These are phyloP conservation scores for Halictus quadricinctus DNA, from an alignment of 2,888 invertebrate species.

Conservation along the genomic window DNA sequence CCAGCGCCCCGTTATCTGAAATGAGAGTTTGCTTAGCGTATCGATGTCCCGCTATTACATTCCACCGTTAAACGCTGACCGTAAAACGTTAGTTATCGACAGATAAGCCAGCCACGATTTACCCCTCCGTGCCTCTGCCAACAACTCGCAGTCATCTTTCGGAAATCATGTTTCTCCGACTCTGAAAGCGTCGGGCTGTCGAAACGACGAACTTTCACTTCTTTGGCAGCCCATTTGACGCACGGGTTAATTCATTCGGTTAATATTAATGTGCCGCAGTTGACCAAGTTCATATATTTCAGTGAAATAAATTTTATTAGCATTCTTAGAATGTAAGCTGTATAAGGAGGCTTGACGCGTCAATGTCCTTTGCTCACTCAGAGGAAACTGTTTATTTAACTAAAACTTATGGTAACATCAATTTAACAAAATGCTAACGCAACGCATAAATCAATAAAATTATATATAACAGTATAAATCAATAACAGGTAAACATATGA, in stretches of 20 bases:
- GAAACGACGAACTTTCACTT: not conserved
- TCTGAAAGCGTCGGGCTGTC: not conserved
- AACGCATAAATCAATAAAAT: no score
- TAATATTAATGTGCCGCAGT: no score
- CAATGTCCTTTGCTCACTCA: no score
- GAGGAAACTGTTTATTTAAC: no score
- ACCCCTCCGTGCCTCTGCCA: not conserved
- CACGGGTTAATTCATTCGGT: no score
- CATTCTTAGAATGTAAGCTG: no score
- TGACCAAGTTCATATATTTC: not conserved
- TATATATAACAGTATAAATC: no score
- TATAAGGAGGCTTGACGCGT: no score
- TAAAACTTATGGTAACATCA: no score
- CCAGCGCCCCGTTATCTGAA: conserved; percentile 76
- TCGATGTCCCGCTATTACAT: conserved; percentile 59
- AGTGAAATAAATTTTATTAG: not conserved
- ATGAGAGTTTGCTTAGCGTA: conserved; percentile 74
- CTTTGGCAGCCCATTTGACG: not conserved
- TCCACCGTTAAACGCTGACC: conserved; percentile 62
- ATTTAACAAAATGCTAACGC: no score
- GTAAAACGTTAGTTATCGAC: conserved; percentile 8
- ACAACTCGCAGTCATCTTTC: not conserved
- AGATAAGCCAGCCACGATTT: not conserved
- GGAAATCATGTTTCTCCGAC: not conserved
- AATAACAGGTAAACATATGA: no score